Evolutionary conservation across 2,797 vertebrate species (phyloP).

Genomic region (Leptodactylus fallax): DNA sequence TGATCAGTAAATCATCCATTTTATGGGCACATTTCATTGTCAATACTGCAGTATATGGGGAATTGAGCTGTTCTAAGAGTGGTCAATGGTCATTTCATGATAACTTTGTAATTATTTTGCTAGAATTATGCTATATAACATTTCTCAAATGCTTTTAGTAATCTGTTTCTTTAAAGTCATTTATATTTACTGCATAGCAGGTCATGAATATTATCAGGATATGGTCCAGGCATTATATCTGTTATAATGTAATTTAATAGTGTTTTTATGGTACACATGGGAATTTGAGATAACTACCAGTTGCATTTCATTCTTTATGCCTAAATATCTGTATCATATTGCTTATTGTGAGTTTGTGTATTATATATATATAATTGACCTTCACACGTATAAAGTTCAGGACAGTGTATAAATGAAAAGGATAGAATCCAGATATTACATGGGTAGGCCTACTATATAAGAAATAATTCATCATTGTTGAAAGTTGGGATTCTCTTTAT

Average conservation of each 20-base stretch:
- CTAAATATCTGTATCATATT: background rate
- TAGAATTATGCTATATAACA: background rate
- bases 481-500: too few relatives aligned
- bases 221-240: background rate
- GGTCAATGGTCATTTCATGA: slow-evolving; percentile 6
- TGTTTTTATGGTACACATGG: background rate
- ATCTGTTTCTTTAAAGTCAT: slow-evolving; percentile 16
- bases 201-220: background rate
- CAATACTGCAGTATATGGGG: background rate
- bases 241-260: background rate
- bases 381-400: background rate
- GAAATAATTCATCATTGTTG: too few relatives aligned
- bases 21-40: slow-evolving; percentile 43
- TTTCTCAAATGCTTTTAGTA: background rate
- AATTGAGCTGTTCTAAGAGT: slow-evolving; percentile 1
- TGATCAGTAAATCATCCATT: slow-evolving; percentile 26
- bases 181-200: background rate
- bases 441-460: too few relatives aligned
- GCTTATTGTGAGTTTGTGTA: background rate
- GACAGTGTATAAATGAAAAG: background rate
- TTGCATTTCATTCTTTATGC: background rate
- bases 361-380: background rate
- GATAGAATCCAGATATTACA: background rate
- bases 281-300: background rate
- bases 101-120: slow-evolving; percentile 10